phyloP scores from a whole-genome alignment of 2,113 vertebrate species.

The Pteruthius melanotis region DNA sequence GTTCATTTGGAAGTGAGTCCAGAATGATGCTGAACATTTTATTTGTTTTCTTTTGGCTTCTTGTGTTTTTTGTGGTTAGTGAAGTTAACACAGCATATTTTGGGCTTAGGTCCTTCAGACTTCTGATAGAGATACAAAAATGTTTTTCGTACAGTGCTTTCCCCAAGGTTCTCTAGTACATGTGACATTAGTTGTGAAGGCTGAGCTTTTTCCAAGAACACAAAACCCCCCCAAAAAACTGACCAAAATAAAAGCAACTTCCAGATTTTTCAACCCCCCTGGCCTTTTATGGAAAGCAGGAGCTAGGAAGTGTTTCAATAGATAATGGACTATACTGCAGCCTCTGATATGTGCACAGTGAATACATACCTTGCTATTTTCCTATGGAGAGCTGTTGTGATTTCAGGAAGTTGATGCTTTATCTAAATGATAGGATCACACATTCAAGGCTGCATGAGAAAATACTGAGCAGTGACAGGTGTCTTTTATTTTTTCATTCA shows the following conservation, averaged over 20 bases:
- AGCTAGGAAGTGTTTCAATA: not conserved
- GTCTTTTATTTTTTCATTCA: constrained; percentile 18
- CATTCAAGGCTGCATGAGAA: not conserved
- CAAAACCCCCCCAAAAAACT: not conserved
- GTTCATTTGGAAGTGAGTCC: not conserved
- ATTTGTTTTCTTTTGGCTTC: too few relatives aligned
- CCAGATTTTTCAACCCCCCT: not conserved
- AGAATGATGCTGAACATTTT: not conserved
- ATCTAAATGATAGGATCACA: not conserved
- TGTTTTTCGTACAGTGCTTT: not conserved
- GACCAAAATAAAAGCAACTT: not conserved
- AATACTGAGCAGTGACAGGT: not conserved
- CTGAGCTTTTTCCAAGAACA: not conserved
- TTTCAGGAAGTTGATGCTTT: not conserved
- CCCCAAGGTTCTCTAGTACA: not conserved
- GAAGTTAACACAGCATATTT: not conserved
- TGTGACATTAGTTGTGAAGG: not conserved
- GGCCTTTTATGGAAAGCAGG: not conserved
- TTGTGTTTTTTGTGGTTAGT: not conserved
- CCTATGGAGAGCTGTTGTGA: not conserved
- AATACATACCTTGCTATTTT: not conserved
- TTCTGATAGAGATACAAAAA: not conserved
- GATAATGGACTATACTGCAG: not conserved
- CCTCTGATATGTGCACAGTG: not conserved
- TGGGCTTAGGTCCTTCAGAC: not conserved